Percentiles rank a stretch among this genome's conserved stretches.
Conservation (phyloP, 2,888 invertebrate species). For the Andrena minutula region DNA sequence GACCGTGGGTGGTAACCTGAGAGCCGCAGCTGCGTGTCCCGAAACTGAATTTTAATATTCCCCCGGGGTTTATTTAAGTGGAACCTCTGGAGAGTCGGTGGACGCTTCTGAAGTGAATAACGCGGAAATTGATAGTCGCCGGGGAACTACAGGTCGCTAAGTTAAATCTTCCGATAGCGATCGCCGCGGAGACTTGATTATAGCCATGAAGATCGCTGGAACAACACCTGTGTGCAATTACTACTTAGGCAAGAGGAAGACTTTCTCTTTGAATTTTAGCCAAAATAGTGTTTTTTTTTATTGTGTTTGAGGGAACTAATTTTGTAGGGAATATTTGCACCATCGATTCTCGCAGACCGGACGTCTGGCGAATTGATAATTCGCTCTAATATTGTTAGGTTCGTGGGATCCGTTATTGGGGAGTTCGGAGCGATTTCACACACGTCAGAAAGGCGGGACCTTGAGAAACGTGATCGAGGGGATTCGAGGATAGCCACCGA, state of each 20-base stretch:
- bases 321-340: not conserved
- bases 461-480: constrained; percentile 33
- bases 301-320: not conserved
- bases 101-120: not conserved
- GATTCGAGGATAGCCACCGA: constrained; percentile 69
- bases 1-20: constrained; percentile 54
- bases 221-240: not conserved
- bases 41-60: constrained; percentile 29
- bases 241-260: not conserved
- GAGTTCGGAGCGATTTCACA: not conserved
- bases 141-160: not conserved
- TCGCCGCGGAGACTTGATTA: not conserved
- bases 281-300: not conserved
- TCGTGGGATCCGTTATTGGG: constrained; percentile 19
- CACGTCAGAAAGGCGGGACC: constrained; percentile 11
- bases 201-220: constrained; percentile 1
- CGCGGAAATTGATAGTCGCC: not conserved
- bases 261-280: not conserved
- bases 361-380: not conserved
- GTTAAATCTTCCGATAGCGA: not conserved
- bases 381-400: constrained; percentile 16
- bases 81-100: not conserved
- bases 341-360: not conserved
- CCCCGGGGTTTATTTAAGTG: not conserved
- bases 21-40: constrained; percentile 24